phyloP scores from a whole-genome alignment of 2,888 invertebrate genomes.

The Drosophila fulvimacula region DNA sequence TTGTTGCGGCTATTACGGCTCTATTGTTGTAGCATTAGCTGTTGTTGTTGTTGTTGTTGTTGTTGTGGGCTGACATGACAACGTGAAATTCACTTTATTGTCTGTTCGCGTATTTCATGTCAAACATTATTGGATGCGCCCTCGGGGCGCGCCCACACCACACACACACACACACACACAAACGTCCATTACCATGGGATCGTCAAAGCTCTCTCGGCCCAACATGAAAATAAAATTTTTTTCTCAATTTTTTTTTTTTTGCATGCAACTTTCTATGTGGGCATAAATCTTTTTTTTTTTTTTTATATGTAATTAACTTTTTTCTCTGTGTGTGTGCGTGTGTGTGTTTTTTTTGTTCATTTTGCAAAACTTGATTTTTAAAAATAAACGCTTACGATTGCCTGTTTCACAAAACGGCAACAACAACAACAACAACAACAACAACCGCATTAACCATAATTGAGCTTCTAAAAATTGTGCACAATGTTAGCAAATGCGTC shows the following conservation, averaged over 20 bases:
- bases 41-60: slow-evolving; percentile 25
- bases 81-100: slow-evolving; percentile 76
- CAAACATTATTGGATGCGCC: slow-evolving; percentile 77
- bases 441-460: slow-evolving; percentile 59
- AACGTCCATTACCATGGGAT: slow-evolving; percentile 59
- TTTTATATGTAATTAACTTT: slow-evolving; percentile 72
- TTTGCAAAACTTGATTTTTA: slow-evolving; percentile 76
- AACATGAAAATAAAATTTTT: slow-evolving; percentile 66
- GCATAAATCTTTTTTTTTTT: slow-evolving; percentile 76
- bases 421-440: slow-evolving; percentile 18
- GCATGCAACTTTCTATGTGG: slow-evolving; percentile 77
- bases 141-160: slow-evolving; percentile 72
- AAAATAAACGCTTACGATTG: slow-evolving; percentile 71
- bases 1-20: slow-evolving; percentile 36
- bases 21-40: slow-evolving; percentile 24
- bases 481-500: slow-evolving; percentile 51
- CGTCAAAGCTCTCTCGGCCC: slow-evolving; percentile 53
- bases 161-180: slow-evolving; percentile 50
- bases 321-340: slow-evolving; percentile 13
- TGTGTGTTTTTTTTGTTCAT: neutral
- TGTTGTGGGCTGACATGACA: slow-evolving; percentile 71
- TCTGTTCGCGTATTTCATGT: slow-evolving; percentile 71
- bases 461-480: slow-evolving; percentile 65
- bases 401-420: slow-evolving; percentile 51
- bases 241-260: slow-evolving; percentile 29